Conservation (phyloP, 1,140 invertebrate species). For the Listronotus bonariensis region DNA sequence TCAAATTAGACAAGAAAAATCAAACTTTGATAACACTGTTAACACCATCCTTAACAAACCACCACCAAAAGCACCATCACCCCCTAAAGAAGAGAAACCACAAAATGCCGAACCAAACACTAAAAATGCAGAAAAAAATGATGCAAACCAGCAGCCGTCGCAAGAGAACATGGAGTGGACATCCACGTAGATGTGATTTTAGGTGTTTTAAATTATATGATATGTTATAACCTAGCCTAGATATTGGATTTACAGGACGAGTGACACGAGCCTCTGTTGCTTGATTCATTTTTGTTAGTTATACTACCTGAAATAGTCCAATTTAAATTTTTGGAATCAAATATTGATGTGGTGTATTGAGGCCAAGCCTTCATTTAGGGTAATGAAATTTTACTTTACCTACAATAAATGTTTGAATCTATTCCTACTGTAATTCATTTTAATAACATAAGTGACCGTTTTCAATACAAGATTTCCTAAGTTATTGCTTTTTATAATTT, state of each 20-base stretch:
- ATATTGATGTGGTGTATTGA: too few relatives aligned
- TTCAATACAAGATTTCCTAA: not conserved
- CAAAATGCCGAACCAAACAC: constrained; percentile 36
- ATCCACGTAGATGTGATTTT: constrained; percentile 26
- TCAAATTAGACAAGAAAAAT: constrained; percentile 73
- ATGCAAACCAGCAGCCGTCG: constrained; percentile 27
- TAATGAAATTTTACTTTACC: too few relatives aligned
- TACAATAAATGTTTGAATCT: not conserved
- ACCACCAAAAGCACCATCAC: constrained; percentile 73
- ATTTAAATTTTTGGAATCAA: too few relatives aligned
- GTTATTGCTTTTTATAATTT: constrained; percentile 14
- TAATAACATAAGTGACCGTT: not conserved
- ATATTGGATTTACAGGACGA: constrained; percentile 9
- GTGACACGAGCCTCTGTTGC: constrained; percentile 1
- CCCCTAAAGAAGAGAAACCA: constrained; percentile 53
- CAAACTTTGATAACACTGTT: constrained; percentile 71
- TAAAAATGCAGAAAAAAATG: constrained; percentile 25
- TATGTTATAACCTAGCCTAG: constrained; percentile 17
- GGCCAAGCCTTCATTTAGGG: too few relatives aligned
- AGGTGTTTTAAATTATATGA: constrained; percentile 29
- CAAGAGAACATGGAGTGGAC: constrained; percentile 52
- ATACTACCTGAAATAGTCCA: too few relatives aligned
- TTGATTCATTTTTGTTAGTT: too few relatives aligned
- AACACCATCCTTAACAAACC: constrained; percentile 82
- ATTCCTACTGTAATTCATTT: constrained; percentile 4